Evolutionary conservation across 2,888 invertebrate genomes (phyloP), one percentile per base, ranked within the genome.

Genomic region (Chydorus sphaericus): DNA sequence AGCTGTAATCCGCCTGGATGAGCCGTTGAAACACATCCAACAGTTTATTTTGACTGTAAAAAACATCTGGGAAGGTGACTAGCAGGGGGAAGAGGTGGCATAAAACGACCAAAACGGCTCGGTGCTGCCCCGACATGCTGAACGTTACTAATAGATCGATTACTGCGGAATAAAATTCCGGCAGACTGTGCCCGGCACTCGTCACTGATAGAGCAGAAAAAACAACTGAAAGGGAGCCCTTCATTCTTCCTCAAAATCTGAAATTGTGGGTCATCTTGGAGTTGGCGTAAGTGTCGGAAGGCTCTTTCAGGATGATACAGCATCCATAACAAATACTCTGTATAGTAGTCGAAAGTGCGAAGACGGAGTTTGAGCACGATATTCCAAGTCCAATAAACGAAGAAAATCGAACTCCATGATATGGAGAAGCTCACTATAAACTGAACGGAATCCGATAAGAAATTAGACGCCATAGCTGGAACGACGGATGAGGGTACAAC

Each of bases 371-470:
- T 73, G 4, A 78, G 75, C 14, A 81, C 65, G 62, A 81, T 77
- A 61, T 79, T 79, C 85, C 84, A 85, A 5, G 79, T 78, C 87
- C 86, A 88, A 14, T 74, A 70, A 62, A 84, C 82, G 26, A 49
- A 20, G 6, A 23, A 23, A 1, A 26, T 23, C 33, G 38, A 55
- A 26, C 37, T 55, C 55, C 48, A 48, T 10, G 48, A 49, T n/a
- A 33, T 20, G 20, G 48, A 48, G 18, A 52, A 36, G 20, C 48
- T 48, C 6, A 36, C 8, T 5, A 49, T 33, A 20, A 33, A 52
- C 36, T 52, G 52, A 29, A 52, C 52, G 20, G 52, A 52, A 26
- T 52, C 52, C 14, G 23, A 14, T 28, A 44, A 8, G 18, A 44
- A 44, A 10, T 44, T 44, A 26, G 44, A 44, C 11, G 44, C 44